Conservation (phyloP, 2,888 invertebrate genomes). For the Chrysolina haemoptera region DNA sequence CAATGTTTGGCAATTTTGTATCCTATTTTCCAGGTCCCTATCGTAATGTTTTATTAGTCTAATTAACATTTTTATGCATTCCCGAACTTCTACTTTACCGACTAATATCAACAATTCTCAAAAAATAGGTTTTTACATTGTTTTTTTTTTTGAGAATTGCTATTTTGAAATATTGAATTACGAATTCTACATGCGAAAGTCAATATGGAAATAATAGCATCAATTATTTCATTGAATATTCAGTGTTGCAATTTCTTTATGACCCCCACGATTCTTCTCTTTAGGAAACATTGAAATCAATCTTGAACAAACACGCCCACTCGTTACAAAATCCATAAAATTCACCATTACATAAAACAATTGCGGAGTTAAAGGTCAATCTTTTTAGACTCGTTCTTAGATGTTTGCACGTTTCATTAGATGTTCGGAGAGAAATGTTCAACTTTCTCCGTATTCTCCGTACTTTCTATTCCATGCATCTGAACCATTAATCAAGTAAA, state of each 20-base stretch:
- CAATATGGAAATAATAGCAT: background rate
- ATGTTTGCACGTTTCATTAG: conserved; percentile 21
- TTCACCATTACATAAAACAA: conserved; percentile 11
- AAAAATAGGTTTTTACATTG: too few relatives aligned
- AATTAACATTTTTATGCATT: too few relatives aligned
- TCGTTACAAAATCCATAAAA: background rate
- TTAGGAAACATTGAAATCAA: background rate
- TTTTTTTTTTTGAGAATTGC: too few relatives aligned
- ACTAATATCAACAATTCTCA: too few relatives aligned
- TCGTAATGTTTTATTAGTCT: too few relatives aligned
- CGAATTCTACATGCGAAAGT: too few relatives aligned
- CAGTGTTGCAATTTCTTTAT: background rate
- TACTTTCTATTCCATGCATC: conserved; percentile 24
- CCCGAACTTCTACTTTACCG: too few relatives aligned
- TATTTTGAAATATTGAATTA: too few relatives aligned
- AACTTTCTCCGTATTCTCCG: conserved; percentile 29
- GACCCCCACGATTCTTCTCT: background rate
- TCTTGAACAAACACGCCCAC: background rate
- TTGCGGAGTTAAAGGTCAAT: conserved; percentile 20
- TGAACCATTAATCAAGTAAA: conserved; percentile 7
- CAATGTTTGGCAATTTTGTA: too few relatives aligned
- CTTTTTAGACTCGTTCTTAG: conserved; percentile 6
- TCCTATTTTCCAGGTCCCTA: too few relatives aligned
- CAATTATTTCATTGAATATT: background rate
- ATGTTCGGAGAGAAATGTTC: conserved; percentile 22